phyloP scores from a whole-genome alignment of 2,113 vertebrate genomes.

The Gnathonemus echidnorhynchus region DNA sequence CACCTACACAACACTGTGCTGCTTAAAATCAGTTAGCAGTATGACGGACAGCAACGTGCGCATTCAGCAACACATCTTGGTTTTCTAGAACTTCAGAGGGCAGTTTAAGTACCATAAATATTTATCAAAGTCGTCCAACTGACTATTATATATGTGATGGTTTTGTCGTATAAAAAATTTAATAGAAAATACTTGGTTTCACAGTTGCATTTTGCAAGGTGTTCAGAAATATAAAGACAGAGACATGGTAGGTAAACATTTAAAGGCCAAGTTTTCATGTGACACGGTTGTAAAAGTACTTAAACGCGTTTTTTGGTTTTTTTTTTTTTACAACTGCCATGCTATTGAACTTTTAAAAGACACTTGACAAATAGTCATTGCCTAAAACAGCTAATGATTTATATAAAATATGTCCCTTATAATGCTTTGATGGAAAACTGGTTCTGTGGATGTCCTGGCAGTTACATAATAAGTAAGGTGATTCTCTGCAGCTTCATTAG shows the following conservation, averaged over 20 bases:
- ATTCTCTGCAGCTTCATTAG: constrained; percentile 1
- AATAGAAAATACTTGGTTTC: background rate
- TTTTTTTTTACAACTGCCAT: background rate
- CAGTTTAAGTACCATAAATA: background rate
- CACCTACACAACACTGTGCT: background rate
- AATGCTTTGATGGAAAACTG: background rate
- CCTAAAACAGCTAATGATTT: background rate
- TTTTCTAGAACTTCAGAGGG: background rate
- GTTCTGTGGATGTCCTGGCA: constrained; percentile 4
- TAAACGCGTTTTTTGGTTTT: background rate
- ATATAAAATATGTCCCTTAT: background rate
- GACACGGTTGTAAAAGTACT: background rate
- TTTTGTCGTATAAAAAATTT: background rate
- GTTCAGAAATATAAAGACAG: background rate
- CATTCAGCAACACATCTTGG: background rate
- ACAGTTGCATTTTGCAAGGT: background rate
- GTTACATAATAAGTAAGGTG: constrained; percentile 7
- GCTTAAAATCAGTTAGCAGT: background rate
- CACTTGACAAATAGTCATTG: background rate
- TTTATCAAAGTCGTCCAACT: background rate
- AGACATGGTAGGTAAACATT: background rate
- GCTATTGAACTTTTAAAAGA: background rate
- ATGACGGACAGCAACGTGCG: background rate
- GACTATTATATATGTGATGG: background rate
- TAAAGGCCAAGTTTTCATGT: background rate